Evolutionary conservation across 2,797 vertebrate genomes (phyloP).

Genomic region (Hafferia zeledoni): DNA sequence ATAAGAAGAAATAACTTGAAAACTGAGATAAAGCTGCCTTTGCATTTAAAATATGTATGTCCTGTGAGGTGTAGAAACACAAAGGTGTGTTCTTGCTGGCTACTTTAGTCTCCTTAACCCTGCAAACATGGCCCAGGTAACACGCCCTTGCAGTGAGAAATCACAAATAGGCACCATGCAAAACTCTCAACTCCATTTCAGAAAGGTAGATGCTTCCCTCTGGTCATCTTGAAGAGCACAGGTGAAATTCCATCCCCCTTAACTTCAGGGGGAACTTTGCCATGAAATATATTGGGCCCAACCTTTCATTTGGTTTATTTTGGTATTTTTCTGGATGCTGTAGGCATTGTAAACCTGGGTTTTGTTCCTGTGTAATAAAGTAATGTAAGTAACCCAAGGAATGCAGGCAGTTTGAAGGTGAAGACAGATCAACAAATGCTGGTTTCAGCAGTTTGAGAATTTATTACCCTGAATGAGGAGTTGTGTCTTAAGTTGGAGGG

Average conservation of each 20-base stretch:
- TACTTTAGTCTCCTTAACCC: not conserved
- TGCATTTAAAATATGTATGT: not conserved
- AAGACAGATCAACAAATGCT: not conserved
- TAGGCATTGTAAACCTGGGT: not conserved
- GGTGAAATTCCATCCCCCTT: not conserved
- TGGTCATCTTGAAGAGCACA: not conserved
- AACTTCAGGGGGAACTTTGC: not conserved
- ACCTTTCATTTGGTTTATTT: not conserved
- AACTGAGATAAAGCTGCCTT: not conserved
- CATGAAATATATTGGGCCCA: not conserved
- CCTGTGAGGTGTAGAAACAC: not conserved
- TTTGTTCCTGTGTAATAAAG: not conserved
- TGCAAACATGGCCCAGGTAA: not conserved
- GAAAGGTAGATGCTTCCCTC: slow-evolving; percentile 40
- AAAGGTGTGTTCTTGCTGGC: not conserved
- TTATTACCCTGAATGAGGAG: not conserved
- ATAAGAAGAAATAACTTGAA: not conserved
- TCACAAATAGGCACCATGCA: not conserved
- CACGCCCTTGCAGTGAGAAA: not conserved
- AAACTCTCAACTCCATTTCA: not conserved
- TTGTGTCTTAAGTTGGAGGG: not conserved
- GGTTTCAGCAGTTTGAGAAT: not conserved
- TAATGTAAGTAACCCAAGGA: not conserved
- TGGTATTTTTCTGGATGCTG: not conserved
- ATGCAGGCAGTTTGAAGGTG: not conserved